phyloP scores from a whole-genome alignment of 1,140 invertebrate species.

The Drosophila gunungcola region DNA sequence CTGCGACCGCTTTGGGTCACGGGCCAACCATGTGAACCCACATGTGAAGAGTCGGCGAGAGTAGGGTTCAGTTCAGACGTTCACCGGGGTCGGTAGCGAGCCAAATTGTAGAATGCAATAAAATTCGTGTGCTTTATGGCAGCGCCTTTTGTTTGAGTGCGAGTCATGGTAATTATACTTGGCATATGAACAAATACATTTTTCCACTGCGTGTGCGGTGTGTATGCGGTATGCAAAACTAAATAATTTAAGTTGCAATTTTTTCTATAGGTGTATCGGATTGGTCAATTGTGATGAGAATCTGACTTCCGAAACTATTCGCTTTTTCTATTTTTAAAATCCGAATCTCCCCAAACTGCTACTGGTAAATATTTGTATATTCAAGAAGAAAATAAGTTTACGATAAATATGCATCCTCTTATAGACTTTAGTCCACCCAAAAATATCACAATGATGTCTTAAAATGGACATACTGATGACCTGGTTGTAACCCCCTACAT shows the following conservation, averaged over 20 bases:
- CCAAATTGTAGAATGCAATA: slow-evolving; percentile 63
- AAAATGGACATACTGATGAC: no score
- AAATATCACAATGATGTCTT: no score
- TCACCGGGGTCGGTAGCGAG: slow-evolving; percentile 30
- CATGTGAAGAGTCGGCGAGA: slow-evolving; percentile 56
- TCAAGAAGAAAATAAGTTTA: no score
- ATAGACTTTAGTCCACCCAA: no score
- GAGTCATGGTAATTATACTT: slow-evolving; percentile 72
- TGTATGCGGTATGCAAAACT: slow-evolving; percentile 39
- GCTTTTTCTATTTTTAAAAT: no score
- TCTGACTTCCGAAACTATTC: no score
- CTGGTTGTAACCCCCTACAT: no score
- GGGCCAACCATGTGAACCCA: slow-evolving; percentile 80
- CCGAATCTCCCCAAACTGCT: no score
- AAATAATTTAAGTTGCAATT: slow-evolving; percentile 14
- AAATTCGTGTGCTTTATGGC: slow-evolving; percentile 59
- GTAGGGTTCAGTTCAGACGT: slow-evolving; percentile 17
- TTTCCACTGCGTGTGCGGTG: slow-evolving; percentile 10
- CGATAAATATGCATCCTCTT: no score
- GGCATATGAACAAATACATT: slow-evolving; percentile 51
- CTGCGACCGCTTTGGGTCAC: slow-evolving; percentile 71
- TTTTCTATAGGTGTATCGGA: not conserved
- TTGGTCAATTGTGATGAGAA: slow-evolving; percentile 12
- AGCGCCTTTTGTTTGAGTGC: slow-evolving; percentile 56
- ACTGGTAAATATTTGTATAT: no score